Conservation (phyloP, 1,140 invertebrate species). For the Drosophila oshimai region DNA sequence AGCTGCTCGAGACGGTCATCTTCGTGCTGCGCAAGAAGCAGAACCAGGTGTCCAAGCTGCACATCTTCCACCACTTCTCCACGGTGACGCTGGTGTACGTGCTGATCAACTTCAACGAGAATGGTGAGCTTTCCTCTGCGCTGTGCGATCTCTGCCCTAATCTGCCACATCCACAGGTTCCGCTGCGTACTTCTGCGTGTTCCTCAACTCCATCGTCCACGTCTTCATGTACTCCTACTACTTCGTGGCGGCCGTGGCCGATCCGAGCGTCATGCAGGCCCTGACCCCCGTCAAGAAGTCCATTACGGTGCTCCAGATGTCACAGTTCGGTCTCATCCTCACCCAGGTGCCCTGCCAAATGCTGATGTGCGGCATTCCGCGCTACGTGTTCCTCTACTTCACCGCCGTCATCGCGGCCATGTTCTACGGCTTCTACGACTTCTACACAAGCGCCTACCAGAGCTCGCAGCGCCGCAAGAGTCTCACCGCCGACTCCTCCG, state of each 20-base stretch:
- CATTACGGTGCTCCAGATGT: slow-evolving; percentile 83
- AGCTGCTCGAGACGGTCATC: slow-evolving; percentile 89
- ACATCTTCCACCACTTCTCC: slow-evolving; percentile 88
- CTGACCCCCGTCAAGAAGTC: slow-evolving; percentile 79
- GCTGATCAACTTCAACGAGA: slow-evolving; percentile 84
- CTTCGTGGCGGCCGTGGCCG: slow-evolving; percentile 89
- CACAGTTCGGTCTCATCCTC: slow-evolving; percentile 87
- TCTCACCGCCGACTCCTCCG: neutral
- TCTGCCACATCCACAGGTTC: slow-evolving; percentile 84
- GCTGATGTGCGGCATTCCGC: slow-evolving; percentile 28
- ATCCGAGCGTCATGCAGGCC: slow-evolving; percentile 57
- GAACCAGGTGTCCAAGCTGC: slow-evolving; percentile 89
- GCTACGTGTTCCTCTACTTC: slow-evolving; percentile 83
- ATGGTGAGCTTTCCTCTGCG: slow-evolving; percentile 22
- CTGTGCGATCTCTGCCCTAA: neutral
- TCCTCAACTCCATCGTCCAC: slow-evolving; percentile 90
- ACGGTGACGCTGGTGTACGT: slow-evolving; percentile 91
- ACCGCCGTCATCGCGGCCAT: slow-evolving; percentile 85
- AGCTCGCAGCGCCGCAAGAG: neutral
- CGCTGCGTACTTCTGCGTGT: slow-evolving; percentile 89
- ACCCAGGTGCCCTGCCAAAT: slow-evolving; percentile 80
- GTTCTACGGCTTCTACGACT: slow-evolving; percentile 89
- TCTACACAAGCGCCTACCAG: slow-evolving; percentile 85
- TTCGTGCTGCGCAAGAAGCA: slow-evolving; percentile 91
- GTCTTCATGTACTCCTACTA: slow-evolving; percentile 94